These are phyloP conservation scores for Sinopyrophorus schimmeli DNA, from an alignment of 2,888 invertebrate genomes.

Conservation along the genomic window DNA sequence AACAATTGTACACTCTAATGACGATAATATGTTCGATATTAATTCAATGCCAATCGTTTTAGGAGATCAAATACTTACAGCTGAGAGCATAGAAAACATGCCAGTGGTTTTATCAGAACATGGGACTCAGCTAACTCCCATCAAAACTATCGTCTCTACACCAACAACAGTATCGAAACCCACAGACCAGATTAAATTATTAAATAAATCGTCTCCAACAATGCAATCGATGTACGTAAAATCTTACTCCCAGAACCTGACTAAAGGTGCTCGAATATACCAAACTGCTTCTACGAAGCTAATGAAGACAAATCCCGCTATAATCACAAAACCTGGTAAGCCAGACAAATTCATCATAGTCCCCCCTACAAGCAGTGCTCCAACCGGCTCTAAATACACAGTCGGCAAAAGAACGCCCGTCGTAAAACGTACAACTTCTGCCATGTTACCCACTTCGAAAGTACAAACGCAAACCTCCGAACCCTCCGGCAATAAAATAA, in stretches of 20 bases:
- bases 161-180: slow-evolving; percentile 36
- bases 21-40: slow-evolving; percentile 67
- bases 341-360: slow-evolving; percentile 44
- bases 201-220: slow-evolving; percentile 37
- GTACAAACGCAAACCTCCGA: slow-evolving; percentile 43
- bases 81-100: slow-evolving; percentile 70
- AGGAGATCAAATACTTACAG: slow-evolving; percentile 69
- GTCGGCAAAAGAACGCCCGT: slow-evolving; percentile 55
- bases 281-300: slow-evolving; percentile 39
- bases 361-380: slow-evolving; percentile 33
- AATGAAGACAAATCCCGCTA: slow-evolving; percentile 39
- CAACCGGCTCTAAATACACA: slow-evolving; percentile 42
- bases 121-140: background rate
- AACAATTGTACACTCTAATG: slow-evolving; percentile 35
- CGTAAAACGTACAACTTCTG: slow-evolving; percentile 47
- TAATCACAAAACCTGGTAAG: slow-evolving; percentile 41
- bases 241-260: slow-evolving; percentile 32
- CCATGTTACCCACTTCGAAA: slow-evolving; percentile 55
- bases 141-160: slow-evolving; percentile 28
- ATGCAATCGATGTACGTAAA: slow-evolving; percentile 25
- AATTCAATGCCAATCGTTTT: slow-evolving; percentile 77
- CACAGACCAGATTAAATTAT: slow-evolving; percentile 34
- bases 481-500: slow-evolving; percentile 60
- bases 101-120: slow-evolving; percentile 61
- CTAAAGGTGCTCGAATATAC: slow-evolving; percentile 34